Evolutionary conservation across 2,113 vertebrate genomes (phyloP), one percentile per base, ranked within the genome.

Genomic region (Callaeas wilsoni): DNA sequence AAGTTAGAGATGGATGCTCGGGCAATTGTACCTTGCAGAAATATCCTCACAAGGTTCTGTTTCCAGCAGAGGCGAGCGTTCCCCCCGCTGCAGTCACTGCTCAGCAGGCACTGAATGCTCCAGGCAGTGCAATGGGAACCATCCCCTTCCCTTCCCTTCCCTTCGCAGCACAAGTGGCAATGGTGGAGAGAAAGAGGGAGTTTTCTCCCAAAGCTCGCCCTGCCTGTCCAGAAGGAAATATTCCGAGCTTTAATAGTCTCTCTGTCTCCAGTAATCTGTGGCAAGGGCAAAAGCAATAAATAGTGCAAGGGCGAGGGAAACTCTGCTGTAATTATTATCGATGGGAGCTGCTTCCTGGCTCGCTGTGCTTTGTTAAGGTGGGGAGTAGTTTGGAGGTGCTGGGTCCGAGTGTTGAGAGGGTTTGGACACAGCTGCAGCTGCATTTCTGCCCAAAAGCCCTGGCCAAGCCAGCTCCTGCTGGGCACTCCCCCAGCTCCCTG

Each of bases 271-370:
- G 79, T 82, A 81, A 81, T 57, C 53, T 55, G 22, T 12, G 32
- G 82, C 50, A 75, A 93, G 80, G 85, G 92, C 69, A 63, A 50
- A 84, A 81, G 69, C 85, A 92, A 84, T 92, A 82, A 96, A 95
- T 16, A 92, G 88, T 13, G 69, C 73, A 67, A 89, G 90, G 93
- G 69, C 25, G 25, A 84, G 88, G 85, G 85, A 33, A 90, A 20
- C 60, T 92, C 73, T 74, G 60, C 32, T 82, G 83, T 75, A 78
- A 82, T 92, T 90, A 50, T 75, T 68, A 42, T 14, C 60, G 46
- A 82, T 29, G 90, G 50, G 59, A 94, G 73, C 84, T 60, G 67
- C 83, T 87, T 20, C 78, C 60, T 14, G 7, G 29, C 65, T 62
- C 17, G 46, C 42, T 46, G 0, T 22, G 10, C 9, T 90, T 81